Evolutionary conservation across 2,888 invertebrate genomes (phyloP), one percentile per base, ranked within the genome.

Genomic region (Pogonocherus hispidulus): DNA sequence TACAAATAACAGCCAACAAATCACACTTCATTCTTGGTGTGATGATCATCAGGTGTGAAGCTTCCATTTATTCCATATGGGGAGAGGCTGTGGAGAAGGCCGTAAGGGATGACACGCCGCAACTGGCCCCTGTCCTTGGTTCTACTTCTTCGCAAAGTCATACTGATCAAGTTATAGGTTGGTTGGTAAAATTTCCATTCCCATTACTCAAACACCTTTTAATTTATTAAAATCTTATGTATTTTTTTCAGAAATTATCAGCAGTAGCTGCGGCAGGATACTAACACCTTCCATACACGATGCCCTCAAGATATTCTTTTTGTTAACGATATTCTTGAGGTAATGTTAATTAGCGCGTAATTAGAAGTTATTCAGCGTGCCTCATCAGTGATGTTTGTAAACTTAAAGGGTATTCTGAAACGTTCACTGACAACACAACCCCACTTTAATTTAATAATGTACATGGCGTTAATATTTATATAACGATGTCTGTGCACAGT

Each of bases 131-230:
- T 9, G 84, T 83, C 52, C 71, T 84, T 55, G 82, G 83, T 11
- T 85, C 86, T 3, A 86, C 86, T 1, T 83, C 86, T 16, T 85
- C 85, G 27, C 86, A 85, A 60, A 84, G 82, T 67, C 84, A 83
- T 59, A 77, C 76, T 4, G 80, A 81, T 67, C 67, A 71, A 65
- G 65, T 71, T 2, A 66, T 71, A 65, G 71, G 73, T 73, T 47
- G 18, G 59, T 56, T 49, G n/a, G n/a, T n/a, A n/a, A n/a, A n/a
- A n/a, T n/a, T n/a, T n/a, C n/a, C n/a, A n/a, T n/a, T n/a, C n/a
- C n/a, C n/a, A n/a, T n/a, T n/a, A n/a, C n/a, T n/a, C n/a, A n/a
- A n/a, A n/a, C n/a, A n/a, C n/a, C n/a, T n/a, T n/a, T n/a, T n/a
- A n/a, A n/a, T n/a, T n/a, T n/a, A n/a, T n/a, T n/a, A n/a, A n/a